phyloP scores from a whole-genome alignment of 2,113 vertebrate genomes.

The Albula goreensis region DNA sequence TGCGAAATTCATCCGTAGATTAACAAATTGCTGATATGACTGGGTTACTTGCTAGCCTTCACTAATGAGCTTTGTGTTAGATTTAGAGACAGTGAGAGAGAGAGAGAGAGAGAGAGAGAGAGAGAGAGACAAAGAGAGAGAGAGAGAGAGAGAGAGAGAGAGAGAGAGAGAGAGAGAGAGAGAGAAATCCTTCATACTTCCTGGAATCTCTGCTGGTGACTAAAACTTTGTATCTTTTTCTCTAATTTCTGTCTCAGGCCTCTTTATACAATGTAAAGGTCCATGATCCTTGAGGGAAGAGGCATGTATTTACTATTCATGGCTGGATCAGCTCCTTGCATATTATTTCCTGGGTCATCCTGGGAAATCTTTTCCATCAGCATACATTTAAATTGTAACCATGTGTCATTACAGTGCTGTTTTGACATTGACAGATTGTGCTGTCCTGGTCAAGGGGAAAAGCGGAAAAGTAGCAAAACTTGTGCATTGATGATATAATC shows the following conservation, averaged over 20 bases:
- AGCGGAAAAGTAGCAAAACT: background rate
- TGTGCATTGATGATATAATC: background rate
- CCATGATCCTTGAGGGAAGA: background rate
- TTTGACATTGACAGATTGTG: background rate
- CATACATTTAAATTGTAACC: background rate
- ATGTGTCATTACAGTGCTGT: background rate
- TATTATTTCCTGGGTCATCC: background rate
- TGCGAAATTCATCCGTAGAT: slow-evolving; percentile 38
- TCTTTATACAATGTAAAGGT: background rate
- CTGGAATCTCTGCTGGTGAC: background rate
- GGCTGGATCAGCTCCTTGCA: background rate
- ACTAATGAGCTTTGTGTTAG: slow-evolving; percentile 38
- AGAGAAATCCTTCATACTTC: background rate
- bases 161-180: slow-evolving; percentile 7
- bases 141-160: slow-evolving; percentile 1
- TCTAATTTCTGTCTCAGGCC: background rate
- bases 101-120: slow-evolving; percentile 11
- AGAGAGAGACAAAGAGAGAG: slow-evolving; percentile 17
- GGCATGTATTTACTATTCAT: background rate
- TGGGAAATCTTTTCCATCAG: background rate
- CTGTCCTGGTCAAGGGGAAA: background rate
- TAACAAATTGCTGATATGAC: slow-evolving; percentile 43
- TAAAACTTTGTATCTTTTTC: background rate
- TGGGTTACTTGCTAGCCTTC: slow-evolving; percentile 17
- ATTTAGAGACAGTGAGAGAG: slow-evolving; percentile 8